Percentiles rank a stretch among this genome's conserved stretches.
Evolutionary conservation across 30 jellyfish, hydroid and myxozoan species (phyloP).

Genomic region (Aurelia sp.): DNA sequence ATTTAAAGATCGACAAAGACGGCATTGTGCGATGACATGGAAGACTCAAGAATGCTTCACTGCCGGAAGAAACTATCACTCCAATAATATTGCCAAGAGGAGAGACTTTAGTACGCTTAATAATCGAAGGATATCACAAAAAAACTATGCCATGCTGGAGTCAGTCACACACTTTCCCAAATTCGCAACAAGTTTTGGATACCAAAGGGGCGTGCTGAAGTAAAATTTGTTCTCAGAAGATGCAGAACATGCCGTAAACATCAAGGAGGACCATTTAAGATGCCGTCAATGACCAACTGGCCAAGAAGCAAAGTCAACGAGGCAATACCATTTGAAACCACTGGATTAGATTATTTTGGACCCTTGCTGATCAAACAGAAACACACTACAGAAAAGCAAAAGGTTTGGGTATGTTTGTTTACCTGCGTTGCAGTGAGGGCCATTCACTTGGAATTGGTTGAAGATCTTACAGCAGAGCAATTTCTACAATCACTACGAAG

Average conservation of each 20-base stretch:
- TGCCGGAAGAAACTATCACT: constrained; percentile 1
- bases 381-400: too few relatives aligned
- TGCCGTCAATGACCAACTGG: constrained; percentile 47
- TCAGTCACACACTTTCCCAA: constrained; percentile 13
- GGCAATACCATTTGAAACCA: too few relatives aligned
- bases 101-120: neutral
- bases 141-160: constrained; percentile 14
- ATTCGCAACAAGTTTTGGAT: constrained; percentile 2
- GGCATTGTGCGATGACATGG: constrained; percentile 44
- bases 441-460: too few relatives aligned
- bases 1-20: constrained; percentile 1
- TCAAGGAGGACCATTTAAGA: constrained; percentile 44
- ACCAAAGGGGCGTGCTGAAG: constrained; percentile 13
- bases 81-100: constrained; percentile 33
- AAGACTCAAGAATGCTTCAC: constrained; percentile 6
- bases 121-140: constrained; percentile 23
- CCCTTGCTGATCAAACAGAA: too few relatives aligned
- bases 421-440: too few relatives aligned
- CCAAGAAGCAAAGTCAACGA: neutral
- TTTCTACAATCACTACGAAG: too few relatives aligned
- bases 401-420: too few relatives aligned
- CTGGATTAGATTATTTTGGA: too few relatives aligned
- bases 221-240: neutral
- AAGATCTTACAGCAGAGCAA: too few relatives aligned
- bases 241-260: constrained; percentile 16